Evolutionary conservation across 1,140 invertebrate genomes (phyloP).

Genomic region (Pseudomyrmex sp.): DNA sequence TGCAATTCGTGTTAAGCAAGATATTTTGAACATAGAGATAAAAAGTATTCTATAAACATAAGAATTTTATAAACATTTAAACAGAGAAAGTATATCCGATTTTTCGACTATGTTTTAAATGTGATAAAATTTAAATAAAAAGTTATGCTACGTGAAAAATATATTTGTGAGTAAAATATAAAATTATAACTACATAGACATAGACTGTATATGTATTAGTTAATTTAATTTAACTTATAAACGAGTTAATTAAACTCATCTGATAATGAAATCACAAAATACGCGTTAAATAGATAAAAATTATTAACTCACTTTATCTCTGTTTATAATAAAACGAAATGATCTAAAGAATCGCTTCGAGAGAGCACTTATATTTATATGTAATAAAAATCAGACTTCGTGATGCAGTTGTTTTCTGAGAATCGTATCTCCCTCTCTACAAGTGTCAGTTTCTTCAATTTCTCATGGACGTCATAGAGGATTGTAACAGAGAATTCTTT

Average conservation of each 20-base stretch:
- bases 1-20: not conserved
- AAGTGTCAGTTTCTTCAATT: slow-evolving; percentile 14
- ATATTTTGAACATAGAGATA: not conserved
- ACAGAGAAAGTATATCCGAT: too few species aligned
- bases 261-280: too few species aligned
- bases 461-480: not conserved
- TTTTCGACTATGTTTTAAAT: too few species aligned
- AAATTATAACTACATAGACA: too few species aligned
- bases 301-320: too few species aligned
- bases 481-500: not conserved
- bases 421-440: slow-evolving; percentile 9
- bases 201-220: not conserved
- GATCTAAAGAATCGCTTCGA: too few species aligned
- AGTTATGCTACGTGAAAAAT: not conserved
- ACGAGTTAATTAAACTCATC: too few species aligned
- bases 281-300: too few species aligned
- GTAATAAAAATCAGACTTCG: not conserved
- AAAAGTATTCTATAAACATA: too few species aligned
- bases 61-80: too few species aligned
- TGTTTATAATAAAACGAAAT: too few species aligned
- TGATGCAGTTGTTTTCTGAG: slow-evolving; percentile 14
- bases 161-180: not conserved
- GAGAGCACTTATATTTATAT: not conserved
- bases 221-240: not conserved
- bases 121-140: too few species aligned